Base-by-base conservation (phyloP, 2,113 vertebrate species). In the Gopherus evgoodei region DNA sequence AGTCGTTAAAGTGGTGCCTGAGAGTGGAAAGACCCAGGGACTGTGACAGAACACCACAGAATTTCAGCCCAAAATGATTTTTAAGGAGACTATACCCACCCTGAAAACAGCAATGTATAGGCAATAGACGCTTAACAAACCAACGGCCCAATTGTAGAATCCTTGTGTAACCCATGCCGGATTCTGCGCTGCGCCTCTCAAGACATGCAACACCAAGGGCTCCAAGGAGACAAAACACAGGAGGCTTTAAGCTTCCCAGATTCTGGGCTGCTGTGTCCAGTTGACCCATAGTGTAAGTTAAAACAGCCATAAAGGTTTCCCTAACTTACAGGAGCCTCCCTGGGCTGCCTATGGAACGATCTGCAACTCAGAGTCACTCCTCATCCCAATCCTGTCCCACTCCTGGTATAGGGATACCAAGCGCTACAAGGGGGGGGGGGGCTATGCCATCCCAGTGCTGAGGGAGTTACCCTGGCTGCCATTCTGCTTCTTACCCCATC, bases 41-140 rank as follows among this genome's bases (percentile, higher is more conserved):
- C n/a, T 85, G 42, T 83, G 87, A 89, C 91, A 83, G 91, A 94
- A 87, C 62, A 96, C 91, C 12, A 93, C 83, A 88, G 89, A 84
- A 44, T 5, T 85, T 94, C 56, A 86, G 53, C 65, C 89, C 72
- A 90, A 91, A 95, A 49, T 88, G 62, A 87, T 90, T 88, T 87
- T 96, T 95, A 92, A 89, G 93, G 93, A 86, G 88, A 84, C 0
- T 1, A 47, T 89, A 94, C 93, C 59, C 21, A 59, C 78, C 56
- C 90, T 95, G 91, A 95, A 96, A 93, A 93, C 24, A 92, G 21
- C 49, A 52, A 88, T 88, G 88, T 91, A 79, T 57, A 44, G 85
- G 44, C 79, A 94, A 94, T 84, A 78, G 35, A 93, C 44, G 83
- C 82, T 93, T 91, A 52, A 94, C 35, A 88, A 88, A 97, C 2